Evolutionary conservation across 2,113 vertebrate genomes (phyloP).

Genomic region (Puffinus mauretanicus): DNA sequence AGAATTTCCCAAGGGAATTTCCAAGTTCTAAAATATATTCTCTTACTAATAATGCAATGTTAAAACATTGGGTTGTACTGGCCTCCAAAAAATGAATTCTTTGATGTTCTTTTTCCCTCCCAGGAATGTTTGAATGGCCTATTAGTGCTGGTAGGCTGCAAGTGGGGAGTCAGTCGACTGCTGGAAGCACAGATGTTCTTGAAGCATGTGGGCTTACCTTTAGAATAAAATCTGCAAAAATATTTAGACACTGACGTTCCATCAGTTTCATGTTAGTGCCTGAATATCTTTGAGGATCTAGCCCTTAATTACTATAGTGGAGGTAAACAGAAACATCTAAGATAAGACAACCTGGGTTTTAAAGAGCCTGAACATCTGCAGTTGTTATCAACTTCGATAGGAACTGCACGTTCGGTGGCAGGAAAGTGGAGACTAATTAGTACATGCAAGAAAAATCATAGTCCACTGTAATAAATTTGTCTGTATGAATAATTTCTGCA

Average conservation of each 20-base stretch:
- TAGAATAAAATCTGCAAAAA: slow-evolving; percentile 1
- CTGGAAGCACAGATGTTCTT: slow-evolving; percentile 2
- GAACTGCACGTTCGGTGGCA: neutral
- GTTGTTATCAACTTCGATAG: neutral
- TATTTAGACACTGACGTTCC: slow-evolving; percentile 1
- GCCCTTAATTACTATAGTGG: neutral
- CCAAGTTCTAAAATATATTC: neutral
- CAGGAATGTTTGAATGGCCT: neutral
- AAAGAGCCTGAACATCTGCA: neutral
- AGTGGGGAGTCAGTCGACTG: neutral
- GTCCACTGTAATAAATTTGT: neutral
- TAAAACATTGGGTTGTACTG: neutral
- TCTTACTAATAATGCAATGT: neutral
- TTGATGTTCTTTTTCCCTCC: neutral
- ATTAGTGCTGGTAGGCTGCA: neutral
- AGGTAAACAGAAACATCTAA: slow-evolving; percentile 31
- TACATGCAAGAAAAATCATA: neutral
- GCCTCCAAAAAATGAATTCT: neutral
- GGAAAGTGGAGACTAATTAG: neutral
- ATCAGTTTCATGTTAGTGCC: neutral
- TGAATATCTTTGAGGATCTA: slow-evolving; percentile 38
- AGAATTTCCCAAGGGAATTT: neutral
- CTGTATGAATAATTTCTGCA: neutral
- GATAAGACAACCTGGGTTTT: neutral
- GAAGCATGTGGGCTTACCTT: neutral